Evolutionary conservation across 2,888 invertebrate species (phyloP).

Genomic region (Brachycybe producta): DNA sequence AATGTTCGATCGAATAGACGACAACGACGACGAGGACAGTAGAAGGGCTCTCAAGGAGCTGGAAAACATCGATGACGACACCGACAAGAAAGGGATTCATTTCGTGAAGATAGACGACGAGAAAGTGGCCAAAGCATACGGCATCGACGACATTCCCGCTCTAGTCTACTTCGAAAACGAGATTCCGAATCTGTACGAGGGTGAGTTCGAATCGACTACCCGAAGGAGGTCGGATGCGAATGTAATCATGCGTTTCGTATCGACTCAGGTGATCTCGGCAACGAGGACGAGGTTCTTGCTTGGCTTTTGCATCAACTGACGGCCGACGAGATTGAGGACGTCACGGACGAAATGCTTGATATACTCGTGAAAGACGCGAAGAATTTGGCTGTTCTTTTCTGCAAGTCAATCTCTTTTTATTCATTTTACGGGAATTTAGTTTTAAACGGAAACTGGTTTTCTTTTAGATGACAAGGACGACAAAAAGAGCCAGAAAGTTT

Average conservation of each 20-base stretch:
- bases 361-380: conserved; percentile 30
- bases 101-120: conserved; percentile 85
- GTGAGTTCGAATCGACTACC: conserved; percentile 40
- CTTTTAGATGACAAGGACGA: conserved; percentile 25
- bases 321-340: conserved; percentile 34
- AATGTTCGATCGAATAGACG: conserved; percentile 48
- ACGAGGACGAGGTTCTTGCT: conserved; percentile 87
- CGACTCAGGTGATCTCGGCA: conserved; percentile 80
- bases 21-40: conserved; percentile 77
- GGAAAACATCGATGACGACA: conserved; percentile 86
- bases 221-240: too few species aligned
- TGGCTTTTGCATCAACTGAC: conserved; percentile 74
- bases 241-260: neutral
- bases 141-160: conserved; percentile 67
- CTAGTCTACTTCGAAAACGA: conserved; percentile 89
- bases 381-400: conserved; percentile 34
- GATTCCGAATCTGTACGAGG: conserved; percentile 83
- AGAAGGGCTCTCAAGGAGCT: conserved; percentile 71
- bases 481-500: conserved; percentile 18
- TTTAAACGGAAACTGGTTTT: neutral
- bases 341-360: conserved; percentile 32
- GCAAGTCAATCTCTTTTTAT: conserved; percentile 46
- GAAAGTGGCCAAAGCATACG: conserved; percentile 69
- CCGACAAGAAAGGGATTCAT: conserved; percentile 79
- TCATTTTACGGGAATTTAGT: neutral